phyloP scores from a whole-genome alignment of 2,888 invertebrate genomes.

The Hedya salicella region DNA sequence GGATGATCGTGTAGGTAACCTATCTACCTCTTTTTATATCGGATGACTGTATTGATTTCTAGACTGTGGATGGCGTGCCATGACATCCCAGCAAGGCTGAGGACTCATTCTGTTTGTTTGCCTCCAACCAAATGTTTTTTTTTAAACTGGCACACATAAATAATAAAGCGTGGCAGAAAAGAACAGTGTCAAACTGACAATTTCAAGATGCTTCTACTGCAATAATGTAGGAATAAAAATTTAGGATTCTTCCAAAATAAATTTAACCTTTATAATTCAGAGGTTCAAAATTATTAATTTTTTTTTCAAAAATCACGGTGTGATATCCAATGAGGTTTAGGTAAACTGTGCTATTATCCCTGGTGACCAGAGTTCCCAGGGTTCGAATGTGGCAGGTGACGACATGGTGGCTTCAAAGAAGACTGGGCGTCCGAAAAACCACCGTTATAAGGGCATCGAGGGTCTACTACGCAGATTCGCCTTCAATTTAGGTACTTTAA shows the following conservation, averaged over 20 bases:
- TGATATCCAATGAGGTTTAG: background rate
- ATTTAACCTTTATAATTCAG: slow-evolving; percentile 27
- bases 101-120: too few species aligned
- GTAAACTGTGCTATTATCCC: too few species aligned
- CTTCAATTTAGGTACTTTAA: slow-evolving; percentile 66
- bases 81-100: too few species aligned
- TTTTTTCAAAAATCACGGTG: background rate
- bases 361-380: too few species aligned
- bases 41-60: too few species aligned
- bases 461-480: slow-evolving; percentile 72
- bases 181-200: slow-evolving; percentile 1
- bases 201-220: slow-evolving; percentile 7
- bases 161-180: background rate
- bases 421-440: slow-evolving; percentile 13
- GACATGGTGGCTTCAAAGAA: background rate
- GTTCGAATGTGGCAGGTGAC: background rate
- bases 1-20: too few species aligned
- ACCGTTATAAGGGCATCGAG: slow-evolving; percentile 73
- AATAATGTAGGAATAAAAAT: slow-evolving; percentile 16
- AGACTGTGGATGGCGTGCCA: too few species aligned
- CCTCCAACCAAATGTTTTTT: too few species aligned
- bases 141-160: slow-evolving; percentile 12
- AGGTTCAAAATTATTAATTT: slow-evolving; percentile 53
- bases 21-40: too few species aligned
- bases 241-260: slow-evolving; percentile 8